Percentiles rank a stretch among this genome's conserved stretches.
Evolutionary conservation across 2,797 vertebrate species (phyloP).

Genomic region (Hyperoplus immaculatus): DNA sequence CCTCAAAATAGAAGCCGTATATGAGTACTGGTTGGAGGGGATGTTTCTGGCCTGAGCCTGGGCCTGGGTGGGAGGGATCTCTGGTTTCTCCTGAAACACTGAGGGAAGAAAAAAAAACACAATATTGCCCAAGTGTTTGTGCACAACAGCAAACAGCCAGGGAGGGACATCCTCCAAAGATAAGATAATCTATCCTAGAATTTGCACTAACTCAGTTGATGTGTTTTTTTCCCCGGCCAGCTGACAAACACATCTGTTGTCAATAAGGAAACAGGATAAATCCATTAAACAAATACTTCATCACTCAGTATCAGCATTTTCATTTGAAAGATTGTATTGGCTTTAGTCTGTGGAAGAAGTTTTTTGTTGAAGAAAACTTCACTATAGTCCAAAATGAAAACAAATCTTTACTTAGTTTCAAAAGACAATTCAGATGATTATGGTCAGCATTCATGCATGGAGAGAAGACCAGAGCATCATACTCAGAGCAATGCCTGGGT

Average conservation of each 20-base stretch:
- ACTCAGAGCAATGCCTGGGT: too few relatives aligned
- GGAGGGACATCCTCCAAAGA: constrained; percentile 5
- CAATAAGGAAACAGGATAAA: background rate
- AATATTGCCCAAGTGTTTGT: background rate
- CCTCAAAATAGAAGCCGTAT: constrained; percentile 86
- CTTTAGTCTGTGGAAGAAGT: background rate
- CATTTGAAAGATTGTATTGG: background rate
- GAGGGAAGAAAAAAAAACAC: constrained; percentile 41
- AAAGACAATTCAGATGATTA: too few relatives aligned
- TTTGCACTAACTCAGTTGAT: background rate
- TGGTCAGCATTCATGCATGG: too few relatives aligned
- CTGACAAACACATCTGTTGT: background rate
- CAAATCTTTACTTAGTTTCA: too few relatives aligned
- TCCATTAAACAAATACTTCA: background rate
- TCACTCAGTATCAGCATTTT: background rate
- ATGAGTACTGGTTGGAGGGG: constrained; percentile 85
- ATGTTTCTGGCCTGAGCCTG: constrained; percentile 87
- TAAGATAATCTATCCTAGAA: constrained; percentile 18
- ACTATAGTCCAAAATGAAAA: too few relatives aligned
- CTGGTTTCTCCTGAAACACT: constrained; percentile 95
- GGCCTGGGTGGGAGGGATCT: constrained; percentile 89
- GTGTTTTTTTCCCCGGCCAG: background rate
- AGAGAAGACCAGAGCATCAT: too few relatives aligned
- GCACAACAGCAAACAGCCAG: background rate
- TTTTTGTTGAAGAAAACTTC: too few relatives aligned